phyloP scores from a whole-genome alignment of 2,113 vertebrate genomes.

The Chamaetylas fuelleborni region DNA sequence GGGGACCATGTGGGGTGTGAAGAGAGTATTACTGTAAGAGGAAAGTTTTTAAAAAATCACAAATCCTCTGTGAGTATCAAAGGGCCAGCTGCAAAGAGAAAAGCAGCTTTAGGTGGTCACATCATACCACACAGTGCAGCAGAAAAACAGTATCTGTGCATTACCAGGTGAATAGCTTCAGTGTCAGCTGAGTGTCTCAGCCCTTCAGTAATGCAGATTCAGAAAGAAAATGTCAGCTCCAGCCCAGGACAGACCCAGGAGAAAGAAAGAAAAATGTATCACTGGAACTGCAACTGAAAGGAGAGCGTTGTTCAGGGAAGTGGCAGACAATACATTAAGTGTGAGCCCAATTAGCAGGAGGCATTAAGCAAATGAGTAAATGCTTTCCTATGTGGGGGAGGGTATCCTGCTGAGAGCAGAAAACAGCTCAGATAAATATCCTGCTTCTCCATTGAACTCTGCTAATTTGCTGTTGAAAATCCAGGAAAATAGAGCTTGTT shows the following conservation, averaged over 20 bases:
- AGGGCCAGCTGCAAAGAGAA: background rate
- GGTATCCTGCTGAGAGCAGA: background rate
- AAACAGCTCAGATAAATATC: background rate
- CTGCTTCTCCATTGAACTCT: background rate
- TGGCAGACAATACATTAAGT: background rate
- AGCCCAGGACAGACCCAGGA: background rate
- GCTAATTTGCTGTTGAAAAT: background rate
- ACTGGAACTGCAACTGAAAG: background rate
- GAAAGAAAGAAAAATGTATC: background rate
- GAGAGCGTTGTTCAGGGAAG: rapidly evolving
- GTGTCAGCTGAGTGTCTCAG: background rate
- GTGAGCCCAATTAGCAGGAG: background rate
- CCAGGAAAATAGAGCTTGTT: background rate
- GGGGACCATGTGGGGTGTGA: background rate
- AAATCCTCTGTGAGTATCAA: background rate
- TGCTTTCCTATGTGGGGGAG: background rate
- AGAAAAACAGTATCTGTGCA: background rate
- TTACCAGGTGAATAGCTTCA: background rate
- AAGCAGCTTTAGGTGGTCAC: background rate
- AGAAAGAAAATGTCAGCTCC: background rate
- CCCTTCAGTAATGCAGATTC: background rate
- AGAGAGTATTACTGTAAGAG: background rate
- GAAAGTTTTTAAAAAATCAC: background rate
- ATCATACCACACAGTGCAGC: background rate
- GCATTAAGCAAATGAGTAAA: background rate